A percentile compares a stretch with the other conserved stretches of the same genome.
Evolutionary conservation across 2,888 invertebrate species (phyloP).

Genomic region (Hirtodrosophila histrioides): DNA sequence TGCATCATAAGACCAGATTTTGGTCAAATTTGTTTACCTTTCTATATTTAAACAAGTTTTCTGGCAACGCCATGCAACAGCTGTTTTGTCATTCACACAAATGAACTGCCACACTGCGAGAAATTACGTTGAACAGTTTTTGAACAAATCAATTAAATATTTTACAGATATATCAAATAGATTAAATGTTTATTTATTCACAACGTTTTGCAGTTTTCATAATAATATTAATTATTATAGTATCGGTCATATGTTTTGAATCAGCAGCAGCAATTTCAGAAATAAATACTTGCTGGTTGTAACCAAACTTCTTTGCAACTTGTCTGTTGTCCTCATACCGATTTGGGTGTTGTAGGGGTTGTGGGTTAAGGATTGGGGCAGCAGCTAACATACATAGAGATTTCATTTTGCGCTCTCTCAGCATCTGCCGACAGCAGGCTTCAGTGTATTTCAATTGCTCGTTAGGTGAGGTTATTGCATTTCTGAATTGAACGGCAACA

Average conservation of each 20-base stretch:
- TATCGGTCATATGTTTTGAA: not conserved
- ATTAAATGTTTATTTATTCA: not conserved
- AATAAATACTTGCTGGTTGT: not conserved
- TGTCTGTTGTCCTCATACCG: constrained; percentile 38
- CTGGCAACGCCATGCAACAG: constrained; percentile 52
- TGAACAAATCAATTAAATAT: not conserved
- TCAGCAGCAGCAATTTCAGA: too few species aligned
- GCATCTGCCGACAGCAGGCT: constrained; percentile 56
- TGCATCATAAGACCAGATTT: too few species aligned
- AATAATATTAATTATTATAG: not conserved
- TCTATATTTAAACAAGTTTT: constrained; percentile 2
- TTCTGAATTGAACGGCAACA: constrained; percentile 45
- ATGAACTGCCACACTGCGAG: constrained; percentile 19
- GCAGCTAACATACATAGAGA: constrained; percentile 36
- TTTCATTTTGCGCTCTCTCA: constrained; percentile 44
- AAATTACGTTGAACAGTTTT: constrained; percentile 14
- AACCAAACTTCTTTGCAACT: constrained; percentile 37
- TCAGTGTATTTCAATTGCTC: constrained; percentile 68
- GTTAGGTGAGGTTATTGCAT: constrained; percentile 69
- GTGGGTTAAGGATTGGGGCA: constrained; percentile 35
- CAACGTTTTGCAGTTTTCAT: not conserved
- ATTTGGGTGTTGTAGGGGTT: constrained; percentile 23
- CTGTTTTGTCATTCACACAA: constrained; percentile 46
- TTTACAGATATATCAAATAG: not conserved
- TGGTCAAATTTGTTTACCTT: constrained; percentile 15